Conservation (phyloP, 2,113 vertebrate species). For the Nesogale talazaci region DNA sequence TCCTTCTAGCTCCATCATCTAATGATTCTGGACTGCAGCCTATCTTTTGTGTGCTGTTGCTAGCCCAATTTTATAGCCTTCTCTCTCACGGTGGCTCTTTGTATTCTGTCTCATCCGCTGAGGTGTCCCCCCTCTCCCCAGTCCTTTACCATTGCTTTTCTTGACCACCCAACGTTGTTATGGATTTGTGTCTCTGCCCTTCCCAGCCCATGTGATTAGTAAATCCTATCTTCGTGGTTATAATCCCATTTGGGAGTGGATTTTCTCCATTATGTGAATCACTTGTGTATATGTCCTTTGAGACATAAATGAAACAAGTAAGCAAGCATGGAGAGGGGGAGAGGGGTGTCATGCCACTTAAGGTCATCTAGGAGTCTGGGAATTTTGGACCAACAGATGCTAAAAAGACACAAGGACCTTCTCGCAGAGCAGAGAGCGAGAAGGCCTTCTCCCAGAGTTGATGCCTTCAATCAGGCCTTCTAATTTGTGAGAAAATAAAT, state of each 20-base stretch:
- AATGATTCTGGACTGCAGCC: slow-evolving; percentile 5
- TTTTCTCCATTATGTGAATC: not conserved
- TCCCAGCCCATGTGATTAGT: not conserved
- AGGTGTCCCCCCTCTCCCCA: not conserved
- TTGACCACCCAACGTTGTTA: not conserved
- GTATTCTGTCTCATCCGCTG: not conserved
- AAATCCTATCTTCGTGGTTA: not conserved
- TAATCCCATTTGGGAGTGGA: not conserved
- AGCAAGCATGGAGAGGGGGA: not conserved
- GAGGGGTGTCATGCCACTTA: not conserved
- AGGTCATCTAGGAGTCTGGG: not conserved
- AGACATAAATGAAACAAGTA: not conserved
- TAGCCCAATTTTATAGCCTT: not conserved
- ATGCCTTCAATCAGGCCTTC: not conserved
- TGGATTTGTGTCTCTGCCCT: not conserved
- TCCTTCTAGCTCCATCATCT: not conserved
- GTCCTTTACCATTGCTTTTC: not conserved
- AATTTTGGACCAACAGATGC: not conserved
- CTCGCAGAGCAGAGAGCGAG: not conserved
- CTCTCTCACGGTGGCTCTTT: not conserved
- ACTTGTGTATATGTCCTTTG: not conserved
- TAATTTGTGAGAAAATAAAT: not conserved
- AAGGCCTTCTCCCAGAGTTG: not conserved
- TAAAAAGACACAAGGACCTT: not conserved
- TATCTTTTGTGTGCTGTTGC: not conserved